These are phyloP conservation scores for Agonum fuliginosum DNA, from an alignment of 2,888 invertebrate species.

Conservation along the genomic window DNA sequence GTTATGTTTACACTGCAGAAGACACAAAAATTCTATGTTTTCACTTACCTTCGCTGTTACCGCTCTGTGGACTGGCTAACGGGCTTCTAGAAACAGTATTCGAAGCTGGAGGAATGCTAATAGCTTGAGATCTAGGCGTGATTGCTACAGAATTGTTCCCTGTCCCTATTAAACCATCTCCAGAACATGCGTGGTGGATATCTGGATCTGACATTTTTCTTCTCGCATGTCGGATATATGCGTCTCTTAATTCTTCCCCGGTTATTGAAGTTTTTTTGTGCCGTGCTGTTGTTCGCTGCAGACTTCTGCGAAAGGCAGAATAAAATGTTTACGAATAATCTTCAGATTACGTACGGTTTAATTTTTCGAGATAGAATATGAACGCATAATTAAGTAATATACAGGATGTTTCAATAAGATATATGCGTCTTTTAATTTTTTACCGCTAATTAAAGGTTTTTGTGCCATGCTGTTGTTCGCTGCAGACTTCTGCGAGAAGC, in stretches of 20 bases:
- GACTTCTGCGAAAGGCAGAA: conserved; percentile 69
- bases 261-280: conserved; percentile 87
- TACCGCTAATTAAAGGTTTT: conserved; percentile 84
- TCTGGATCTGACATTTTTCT: conserved; percentile 93
- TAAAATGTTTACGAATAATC: conserved; percentile 59
- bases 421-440: conserved; percentile 77
- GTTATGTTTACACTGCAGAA: too few species aligned
- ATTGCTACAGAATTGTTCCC: conserved; percentile 62
- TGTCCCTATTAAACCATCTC: neutral
- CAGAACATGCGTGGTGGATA: conserved; percentile 80
- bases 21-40: neutral
- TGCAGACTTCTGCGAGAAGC: conserved; percentile 74
- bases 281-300: conserved; percentile 78
- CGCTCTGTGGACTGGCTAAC: conserved; percentile 64
- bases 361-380: too few species aligned
- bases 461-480: conserved; percentile 78
- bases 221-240: conserved; percentile 76
- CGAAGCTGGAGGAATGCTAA: conserved; percentile 71
- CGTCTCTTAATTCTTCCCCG: conserved; percentile 78
- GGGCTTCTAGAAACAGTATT: conserved; percentile 68
- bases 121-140: conserved; percentile 69
- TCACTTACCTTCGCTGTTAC: conserved; percentile 67
- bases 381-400: too few species aligned
- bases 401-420: too few species aligned
- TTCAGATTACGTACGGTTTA: too few species aligned